phyloP scores from a whole-genome alignment of 2,888 invertebrate genomes.

The Limnephilus rhombicus region DNA sequence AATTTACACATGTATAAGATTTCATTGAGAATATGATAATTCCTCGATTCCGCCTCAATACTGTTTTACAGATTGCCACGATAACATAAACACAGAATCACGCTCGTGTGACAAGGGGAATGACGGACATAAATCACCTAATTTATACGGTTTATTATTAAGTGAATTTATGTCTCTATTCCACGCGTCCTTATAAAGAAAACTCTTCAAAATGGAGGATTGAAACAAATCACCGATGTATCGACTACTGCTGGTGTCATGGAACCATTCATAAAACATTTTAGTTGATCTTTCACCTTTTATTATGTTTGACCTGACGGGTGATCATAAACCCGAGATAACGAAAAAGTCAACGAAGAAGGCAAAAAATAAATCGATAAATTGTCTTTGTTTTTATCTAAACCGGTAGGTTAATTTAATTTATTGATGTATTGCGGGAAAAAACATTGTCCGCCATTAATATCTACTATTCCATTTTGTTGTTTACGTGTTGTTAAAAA shows the following conservation, averaged over 20 bases:
- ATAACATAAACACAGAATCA: constrained; percentile 22
- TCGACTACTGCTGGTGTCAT: background rate
- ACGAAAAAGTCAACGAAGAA: background rate
- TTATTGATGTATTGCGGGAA: background rate
- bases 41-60: constrained; percentile 18
- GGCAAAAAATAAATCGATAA: background rate
- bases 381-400: background rate
- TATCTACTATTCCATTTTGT: background rate
- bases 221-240: background rate
- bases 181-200: constrained; percentile 7
- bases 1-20: constrained; percentile 10
- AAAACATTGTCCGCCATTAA: background rate
- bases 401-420: background rate
- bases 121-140: constrained; percentile 43
- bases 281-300: background rate
- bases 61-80: constrained; percentile 8
- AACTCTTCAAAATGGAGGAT: background rate
- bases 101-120: constrained; percentile 39
- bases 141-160: constrained; percentile 11
- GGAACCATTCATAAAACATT: background rate
- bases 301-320: background rate
- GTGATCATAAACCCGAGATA: background rate
- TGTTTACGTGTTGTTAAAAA: background rate
- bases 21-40: constrained; percentile 42
- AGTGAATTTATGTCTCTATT: constrained; percentile 40